A percentile compares a stretch with the other conserved stretches of the same genome.
Conservation (phyloP, 2,888 invertebrate species). For the Scelioninae gen. 1 region DNA sequence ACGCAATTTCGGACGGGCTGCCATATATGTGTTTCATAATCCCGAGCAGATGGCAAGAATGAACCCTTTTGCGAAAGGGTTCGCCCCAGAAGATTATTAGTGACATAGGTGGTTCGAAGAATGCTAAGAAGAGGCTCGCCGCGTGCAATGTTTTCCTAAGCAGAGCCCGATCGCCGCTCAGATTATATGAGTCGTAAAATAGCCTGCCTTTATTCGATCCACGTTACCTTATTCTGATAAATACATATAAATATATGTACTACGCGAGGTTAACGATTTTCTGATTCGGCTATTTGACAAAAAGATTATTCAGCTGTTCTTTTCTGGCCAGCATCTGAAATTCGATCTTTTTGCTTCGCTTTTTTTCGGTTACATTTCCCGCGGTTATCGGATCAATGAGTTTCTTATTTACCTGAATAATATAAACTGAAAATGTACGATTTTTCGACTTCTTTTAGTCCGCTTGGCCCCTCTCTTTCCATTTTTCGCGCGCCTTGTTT, state of each 20-base stretch:
- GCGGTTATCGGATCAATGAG: constrained; percentile 40
- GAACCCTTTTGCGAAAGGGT: too few species aligned
- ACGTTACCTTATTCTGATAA: constrained; percentile 42
- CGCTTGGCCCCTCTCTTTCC: constrained; percentile 29
- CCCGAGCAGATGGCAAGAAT: too few species aligned
- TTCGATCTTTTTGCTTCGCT: too few species aligned
- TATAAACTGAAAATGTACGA: constrained; percentile 41
- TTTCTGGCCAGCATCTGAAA: too few species aligned
- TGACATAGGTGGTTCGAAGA: too few species aligned
- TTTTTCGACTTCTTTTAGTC: constrained; percentile 24
- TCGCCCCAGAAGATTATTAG: too few species aligned
- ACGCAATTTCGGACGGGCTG: too few species aligned
- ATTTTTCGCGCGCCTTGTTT: constrained; percentile 46
- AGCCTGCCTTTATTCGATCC: constrained; percentile 20
- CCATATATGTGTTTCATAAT: too few species aligned
- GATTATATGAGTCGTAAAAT: constrained; percentile 61
- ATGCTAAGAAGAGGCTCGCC: constrained; percentile 66
- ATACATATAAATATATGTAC: constrained; percentile 33
- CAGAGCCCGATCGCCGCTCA: constrained; percentile 34
- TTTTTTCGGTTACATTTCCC: too few species aligned
- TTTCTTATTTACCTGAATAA: constrained; percentile 48
- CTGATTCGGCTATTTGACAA: constrained; percentile 37
- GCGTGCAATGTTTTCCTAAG: constrained; percentile 68
- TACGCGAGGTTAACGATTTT: constrained; percentile 34
- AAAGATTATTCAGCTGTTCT: too few species aligned